Evolutionary conservation across 2,797 vertebrate genomes (phyloP).

Genomic region (Eurystomus glaucurus): DNA sequence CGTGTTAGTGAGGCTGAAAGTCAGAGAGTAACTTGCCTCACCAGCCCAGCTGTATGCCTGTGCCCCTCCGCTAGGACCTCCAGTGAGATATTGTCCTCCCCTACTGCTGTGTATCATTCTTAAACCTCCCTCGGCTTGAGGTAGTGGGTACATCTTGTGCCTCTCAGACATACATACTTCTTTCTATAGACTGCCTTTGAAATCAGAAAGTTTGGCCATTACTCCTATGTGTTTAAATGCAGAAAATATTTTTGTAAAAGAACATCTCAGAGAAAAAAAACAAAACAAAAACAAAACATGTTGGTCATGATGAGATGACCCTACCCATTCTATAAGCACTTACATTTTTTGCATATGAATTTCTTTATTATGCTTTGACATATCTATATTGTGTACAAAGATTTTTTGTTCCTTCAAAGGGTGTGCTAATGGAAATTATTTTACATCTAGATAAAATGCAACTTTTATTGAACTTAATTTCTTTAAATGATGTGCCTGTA

Average conservation of each 20-base stretch:
- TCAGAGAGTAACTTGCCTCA: neutral
- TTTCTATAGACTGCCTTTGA: neutral
- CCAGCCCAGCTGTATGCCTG: neutral
- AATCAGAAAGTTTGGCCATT: neutral
- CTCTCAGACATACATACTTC: accelerated
- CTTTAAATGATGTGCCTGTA: accelerated
- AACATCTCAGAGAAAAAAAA: accelerated
- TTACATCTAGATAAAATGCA: neutral
- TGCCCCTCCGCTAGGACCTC: accelerated
- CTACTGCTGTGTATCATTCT: neutral
- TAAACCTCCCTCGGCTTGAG: neutral
- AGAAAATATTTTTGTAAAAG: neutral
- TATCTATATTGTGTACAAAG: neutral
- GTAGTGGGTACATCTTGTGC: neutral
- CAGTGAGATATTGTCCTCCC: neutral
- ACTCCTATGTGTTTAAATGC: neutral
- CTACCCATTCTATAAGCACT: neutral
- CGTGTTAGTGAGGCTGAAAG: neutral
- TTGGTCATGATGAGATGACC: neutral
- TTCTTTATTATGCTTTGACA: neutral
- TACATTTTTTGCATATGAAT: accelerated
- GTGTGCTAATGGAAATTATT: neutral
- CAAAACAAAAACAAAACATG: neutral
- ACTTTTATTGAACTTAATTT: neutral
- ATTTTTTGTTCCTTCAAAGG: neutral